Evolutionary conservation across 2,797 vertebrate species (phyloP).

Genomic region (Pachyuromys duprasi): DNA sequence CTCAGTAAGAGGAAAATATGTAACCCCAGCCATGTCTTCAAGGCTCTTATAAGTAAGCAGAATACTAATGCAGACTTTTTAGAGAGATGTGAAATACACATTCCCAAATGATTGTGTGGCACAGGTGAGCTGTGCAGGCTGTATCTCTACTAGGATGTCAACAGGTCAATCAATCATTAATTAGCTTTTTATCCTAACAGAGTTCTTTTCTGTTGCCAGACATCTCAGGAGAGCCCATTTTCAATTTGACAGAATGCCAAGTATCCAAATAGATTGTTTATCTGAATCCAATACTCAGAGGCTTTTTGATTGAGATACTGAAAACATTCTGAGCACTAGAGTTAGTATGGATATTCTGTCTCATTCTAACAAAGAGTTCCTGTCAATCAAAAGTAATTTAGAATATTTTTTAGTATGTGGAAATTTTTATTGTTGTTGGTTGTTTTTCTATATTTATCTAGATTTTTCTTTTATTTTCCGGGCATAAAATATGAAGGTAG

Average conservation of each 20-base stretch:
- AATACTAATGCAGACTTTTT: conserved; percentile 54
- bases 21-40: neutral
- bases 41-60: conserved; percentile 4
- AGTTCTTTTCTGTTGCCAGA: conserved; percentile 48
- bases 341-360: conserved; percentile 20
- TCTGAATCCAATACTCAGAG: conserved; percentile 51
- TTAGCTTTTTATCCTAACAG: conserved; percentile 63
- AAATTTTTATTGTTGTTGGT: neutral
- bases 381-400: conserved; percentile 17
- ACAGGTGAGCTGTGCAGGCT: neutral
- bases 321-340: conserved; percentile 52
- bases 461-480: neutral
- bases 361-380: neutral
- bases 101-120: neutral
- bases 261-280: conserved; percentile 64
- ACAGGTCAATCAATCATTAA: conserved; percentile 71
- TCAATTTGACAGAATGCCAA: conserved; percentile 59
- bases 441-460: neutral
- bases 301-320: conserved; percentile 9
- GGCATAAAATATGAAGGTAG: neutral
- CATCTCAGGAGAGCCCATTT: conserved; percentile 59
- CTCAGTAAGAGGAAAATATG: neutral
- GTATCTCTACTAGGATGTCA: conserved; percentile 16
- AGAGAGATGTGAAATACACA: conserved; percentile 9
- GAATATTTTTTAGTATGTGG: neutral